phyloP scores from a whole-genome alignment of 2,888 invertebrate genomes.

The Mesochorus sp. region DNA sequence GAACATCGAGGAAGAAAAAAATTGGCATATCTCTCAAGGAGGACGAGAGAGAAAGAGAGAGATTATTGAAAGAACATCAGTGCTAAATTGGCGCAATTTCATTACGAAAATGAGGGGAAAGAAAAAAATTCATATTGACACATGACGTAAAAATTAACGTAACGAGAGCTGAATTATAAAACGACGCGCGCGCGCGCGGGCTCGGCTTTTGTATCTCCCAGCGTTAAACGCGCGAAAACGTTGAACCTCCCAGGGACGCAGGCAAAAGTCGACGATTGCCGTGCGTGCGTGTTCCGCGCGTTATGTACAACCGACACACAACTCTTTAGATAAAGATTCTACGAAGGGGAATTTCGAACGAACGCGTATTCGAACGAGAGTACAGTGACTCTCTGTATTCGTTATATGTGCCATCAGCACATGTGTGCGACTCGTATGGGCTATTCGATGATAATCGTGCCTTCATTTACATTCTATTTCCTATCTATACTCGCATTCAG shows the following conservation, averaged over 20 bases:
- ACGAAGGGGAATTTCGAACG: conserved; percentile 59
- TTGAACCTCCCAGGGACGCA: conserved; percentile 43
- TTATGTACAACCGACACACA: conserved; percentile 18
- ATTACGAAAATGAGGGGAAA: not conserved
- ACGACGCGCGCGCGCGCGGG: conserved; percentile 29
- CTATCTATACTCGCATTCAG: no score
- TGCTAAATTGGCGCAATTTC: conserved; percentile 24
- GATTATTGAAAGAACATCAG: no score
- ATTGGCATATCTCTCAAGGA: no score
- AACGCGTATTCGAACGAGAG: conserved; percentile 45
- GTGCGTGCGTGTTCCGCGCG: not conserved
- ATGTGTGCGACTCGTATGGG: not conserved
- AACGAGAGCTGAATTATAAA: conserved; percentile 52
- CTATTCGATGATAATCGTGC: conserved; percentile 6
- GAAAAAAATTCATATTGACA: not conserved
- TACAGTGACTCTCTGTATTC: conserved; percentile 44
- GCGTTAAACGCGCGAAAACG: conserved; percentile 43
- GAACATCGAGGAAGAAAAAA: no score
- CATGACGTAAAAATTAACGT: conserved; percentile 39
- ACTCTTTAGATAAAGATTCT: conserved; percentile 61
- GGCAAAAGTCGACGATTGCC: conserved; percentile 41
- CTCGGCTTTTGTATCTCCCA: conserved; percentile 30
- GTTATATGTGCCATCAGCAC: not conserved
- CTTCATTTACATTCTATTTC: not conserved
- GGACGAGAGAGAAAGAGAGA: no score